Percentiles rank a stretch among this genome's conserved stretches.
Evolutionary conservation across 1,140 invertebrate species (phyloP).

Genomic region (Plectus sambesii): DNA sequence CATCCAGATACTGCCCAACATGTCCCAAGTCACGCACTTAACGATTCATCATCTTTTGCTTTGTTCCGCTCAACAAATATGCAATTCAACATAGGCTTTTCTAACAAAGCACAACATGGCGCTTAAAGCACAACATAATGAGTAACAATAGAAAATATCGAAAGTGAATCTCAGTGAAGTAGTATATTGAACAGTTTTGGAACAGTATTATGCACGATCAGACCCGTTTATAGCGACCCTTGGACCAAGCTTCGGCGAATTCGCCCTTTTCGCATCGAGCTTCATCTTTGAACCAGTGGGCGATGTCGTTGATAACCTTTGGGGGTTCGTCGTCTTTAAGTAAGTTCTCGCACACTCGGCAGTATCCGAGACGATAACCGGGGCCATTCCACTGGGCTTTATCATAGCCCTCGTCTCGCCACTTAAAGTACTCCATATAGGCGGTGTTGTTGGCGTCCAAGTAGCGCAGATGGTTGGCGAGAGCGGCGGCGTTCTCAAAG

Average conservation of each 20-base stretch:
- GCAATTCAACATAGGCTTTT: too few species aligned
- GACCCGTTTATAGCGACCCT: too few species aligned
- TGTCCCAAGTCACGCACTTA: too few species aligned
- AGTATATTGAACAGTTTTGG: too few species aligned
- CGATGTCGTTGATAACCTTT: constrained; percentile 13
- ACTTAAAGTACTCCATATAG: constrained; percentile 27
- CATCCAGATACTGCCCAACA: too few species aligned
- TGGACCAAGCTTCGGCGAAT: constrained; percentile 10
- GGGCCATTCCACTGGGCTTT: constrained; percentile 20
- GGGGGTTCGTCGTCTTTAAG: constrained; percentile 1
- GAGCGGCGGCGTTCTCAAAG: constrained; percentile 12
- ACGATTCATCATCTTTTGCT: too few species aligned
- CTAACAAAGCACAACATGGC: too few species aligned
- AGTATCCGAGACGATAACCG: constrained; percentile 12
- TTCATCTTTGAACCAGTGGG: constrained; percentile 16
- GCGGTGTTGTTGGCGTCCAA: constrained; percentile 23
- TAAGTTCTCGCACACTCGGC: constrained; percentile 9
- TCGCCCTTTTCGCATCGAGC: constrained; percentile 17
- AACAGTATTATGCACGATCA: too few species aligned
- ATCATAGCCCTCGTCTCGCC: constrained; percentile 19
- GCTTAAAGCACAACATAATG: too few species aligned
- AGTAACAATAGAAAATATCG: too few species aligned
- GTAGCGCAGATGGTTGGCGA: constrained; percentile 18
- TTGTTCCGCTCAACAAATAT: too few species aligned
- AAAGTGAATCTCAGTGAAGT: too few species aligned